Evolutionary conservation across 2,797 vertebrate species (phyloP).

Genomic region (Sebastes trivittatus): DNA sequence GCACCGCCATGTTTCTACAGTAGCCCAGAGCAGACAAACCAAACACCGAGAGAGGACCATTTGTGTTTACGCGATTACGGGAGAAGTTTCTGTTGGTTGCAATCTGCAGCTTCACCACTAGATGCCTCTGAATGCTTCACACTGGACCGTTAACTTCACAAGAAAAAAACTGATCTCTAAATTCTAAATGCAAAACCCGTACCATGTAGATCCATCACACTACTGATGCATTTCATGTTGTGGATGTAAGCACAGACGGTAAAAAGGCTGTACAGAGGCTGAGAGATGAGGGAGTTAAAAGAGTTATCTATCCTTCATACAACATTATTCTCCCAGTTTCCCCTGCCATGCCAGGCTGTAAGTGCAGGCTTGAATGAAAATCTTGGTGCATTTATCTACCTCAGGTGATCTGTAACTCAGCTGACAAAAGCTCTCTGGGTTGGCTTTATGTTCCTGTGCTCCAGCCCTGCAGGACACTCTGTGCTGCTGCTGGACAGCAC

Average conservation of each 20-base stretch:
- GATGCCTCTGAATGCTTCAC: not conserved
- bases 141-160: not conserved
- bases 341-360: not conserved
- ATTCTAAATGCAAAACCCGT: not conserved
- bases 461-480: conserved; percentile 3
- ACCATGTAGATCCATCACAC: not conserved
- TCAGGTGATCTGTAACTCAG: conserved; percentile 17
- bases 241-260: not conserved
- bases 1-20: too few species aligned
- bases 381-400: conserved; percentile 24
- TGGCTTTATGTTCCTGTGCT: not conserved
- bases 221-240: not conserved
- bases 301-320: conserved; percentile 23
- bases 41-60: not conserved
- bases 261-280: not conserved
- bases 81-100: not conserved
- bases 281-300: not conserved
- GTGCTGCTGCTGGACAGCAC: not conserved
- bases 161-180: not conserved
- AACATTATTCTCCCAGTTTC: conserved; percentile 16
- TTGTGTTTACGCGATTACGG: not conserved
- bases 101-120: not conserved
- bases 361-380: conserved; percentile 37
- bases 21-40: not conserved
- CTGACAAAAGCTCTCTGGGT: conserved; percentile 35